A percentile compares a stretch with the other conserved stretches of the same genome.
Conservation (phyloP, 2,113 vertebrate genomes). For the Tor tambroides region DNA sequence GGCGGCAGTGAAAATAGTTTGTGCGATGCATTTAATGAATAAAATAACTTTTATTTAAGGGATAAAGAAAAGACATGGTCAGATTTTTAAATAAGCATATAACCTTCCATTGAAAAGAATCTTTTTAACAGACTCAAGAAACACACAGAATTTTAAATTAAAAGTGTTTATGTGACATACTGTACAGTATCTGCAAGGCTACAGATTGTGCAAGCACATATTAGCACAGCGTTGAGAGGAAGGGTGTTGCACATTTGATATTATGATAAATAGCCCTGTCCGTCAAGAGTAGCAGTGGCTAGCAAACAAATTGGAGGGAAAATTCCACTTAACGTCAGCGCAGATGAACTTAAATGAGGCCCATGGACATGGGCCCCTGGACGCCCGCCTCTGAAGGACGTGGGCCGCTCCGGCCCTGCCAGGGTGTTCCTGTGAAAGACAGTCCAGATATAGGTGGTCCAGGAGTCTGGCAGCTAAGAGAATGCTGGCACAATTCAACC, state of each 20-base stretch:
- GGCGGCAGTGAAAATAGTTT: not conserved
- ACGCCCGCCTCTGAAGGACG: constrained; percentile 50
- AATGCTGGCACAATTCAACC: not conserved
- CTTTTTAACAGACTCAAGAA: not conserved
- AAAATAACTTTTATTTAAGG: not conserved
- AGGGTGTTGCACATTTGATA: constrained; percentile 46
- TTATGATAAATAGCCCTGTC: constrained; percentile 60
- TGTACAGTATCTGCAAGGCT: not conserved
- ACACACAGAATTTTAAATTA: not conserved
- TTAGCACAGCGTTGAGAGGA: constrained; percentile 25
- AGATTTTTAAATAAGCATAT: not conserved
- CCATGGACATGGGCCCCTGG: constrained; percentile 4
- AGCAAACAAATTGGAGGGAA: constrained; percentile 54
- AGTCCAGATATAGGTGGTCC: constrained; percentile 4
- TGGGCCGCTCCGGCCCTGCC: not conserved
- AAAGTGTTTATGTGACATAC: not conserved
- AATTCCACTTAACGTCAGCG: constrained; percentile 53
- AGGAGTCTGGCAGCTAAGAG: not conserved
- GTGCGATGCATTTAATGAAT: not conserved
- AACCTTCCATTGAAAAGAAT: not conserved
- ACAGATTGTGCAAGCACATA: not conserved
- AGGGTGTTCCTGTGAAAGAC: constrained; percentile 34
- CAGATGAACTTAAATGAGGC: constrained; percentile 63
- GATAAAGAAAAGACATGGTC: not conserved
- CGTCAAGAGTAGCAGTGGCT: constrained; percentile 47